Base-by-base conservation (phyloP, 2,888 invertebrate species). In the Tethea ocularis region DNA sequence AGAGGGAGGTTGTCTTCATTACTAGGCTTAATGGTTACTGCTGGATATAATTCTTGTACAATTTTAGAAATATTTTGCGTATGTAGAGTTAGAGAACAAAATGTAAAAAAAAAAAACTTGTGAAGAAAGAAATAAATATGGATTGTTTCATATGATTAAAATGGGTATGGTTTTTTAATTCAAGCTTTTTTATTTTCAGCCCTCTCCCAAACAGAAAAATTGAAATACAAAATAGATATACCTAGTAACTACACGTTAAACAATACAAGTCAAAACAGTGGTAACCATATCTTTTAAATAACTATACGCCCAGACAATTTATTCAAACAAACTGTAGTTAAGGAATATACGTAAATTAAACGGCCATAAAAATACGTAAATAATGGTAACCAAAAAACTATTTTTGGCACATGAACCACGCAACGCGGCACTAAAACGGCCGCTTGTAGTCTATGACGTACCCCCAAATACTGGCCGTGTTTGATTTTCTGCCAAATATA, bases 401-500 rank as follows among this genome's bases (percentile, higher is more conserved):
- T 46, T 46, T 46, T 46, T 46, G 46, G 46, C 46, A 46, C 46
- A 46, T 46, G 46, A 46, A 8, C 17, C 46, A 20, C 20, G 46
- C 46, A 46, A 20, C 46, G 20, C 46, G 10, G 46, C 46, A 46
- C 46, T 46, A 46, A 46, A 46, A 46, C 46, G 46, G 46, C 20
- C 46, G 17, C 46, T 46, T n/a, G 46, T 46, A 41, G 41, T 41
- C 24, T 59, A 53, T 41, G 33, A 33, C 55, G 51, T 55, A 54
- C 33, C 38, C 51, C 13, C 23, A 36, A 51, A 33, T 51, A 46
- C 56, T 56, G 52, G 51, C 56, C 17, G 36, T 56, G 59, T 59
- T 54, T 51, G 20, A 59, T 56, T 54, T 59, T 57, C 33, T 51
- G 55, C 51, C 46, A 46, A 46, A 46, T 46, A 56, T 33, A 36